These are phyloP conservation scores for Chionomys nivalis DNA, from an alignment of 2,113 vertebrate genomes.

Conservation along the genomic window DNA sequence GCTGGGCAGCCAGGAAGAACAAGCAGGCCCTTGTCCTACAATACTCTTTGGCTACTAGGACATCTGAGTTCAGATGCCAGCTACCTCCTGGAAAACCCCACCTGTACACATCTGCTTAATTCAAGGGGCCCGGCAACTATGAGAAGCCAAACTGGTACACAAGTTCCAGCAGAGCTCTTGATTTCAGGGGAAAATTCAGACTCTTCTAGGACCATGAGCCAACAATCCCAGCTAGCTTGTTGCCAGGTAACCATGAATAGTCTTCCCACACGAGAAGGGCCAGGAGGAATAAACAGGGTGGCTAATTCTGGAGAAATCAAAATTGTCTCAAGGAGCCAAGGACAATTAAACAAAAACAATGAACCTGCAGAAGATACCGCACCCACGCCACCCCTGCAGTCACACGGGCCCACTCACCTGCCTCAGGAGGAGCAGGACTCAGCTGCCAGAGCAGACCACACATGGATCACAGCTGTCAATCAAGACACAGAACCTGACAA, in stretches of 20 bases:
- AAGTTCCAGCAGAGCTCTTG: background rate
- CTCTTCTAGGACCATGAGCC: background rate
- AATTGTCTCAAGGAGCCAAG: slow-evolving; percentile 49
- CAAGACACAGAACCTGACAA: background rate
- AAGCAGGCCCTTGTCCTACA: too few relatives aligned
- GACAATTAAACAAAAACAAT: background rate
- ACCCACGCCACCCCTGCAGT: background rate
- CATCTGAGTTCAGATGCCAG: background rate
- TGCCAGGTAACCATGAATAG: slow-evolving; percentile 64
- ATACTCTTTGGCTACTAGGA: background rate
- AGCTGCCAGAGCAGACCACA: background rate
- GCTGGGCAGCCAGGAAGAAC: too few relatives aligned
- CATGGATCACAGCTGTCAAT: background rate
- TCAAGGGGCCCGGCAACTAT: background rate
- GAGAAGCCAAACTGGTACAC: background rate
- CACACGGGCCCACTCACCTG: background rate
- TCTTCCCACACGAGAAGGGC: slow-evolving; percentile 59
- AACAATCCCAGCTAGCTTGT: slow-evolving; percentile 50
- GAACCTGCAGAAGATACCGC: background rate
- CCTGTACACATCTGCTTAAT: background rate
- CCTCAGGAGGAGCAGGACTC: background rate
- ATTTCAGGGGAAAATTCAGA: slow-evolving; percentile 1
- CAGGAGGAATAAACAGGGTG: slow-evolving; percentile 60
- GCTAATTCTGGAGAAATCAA: slow-evolving; percentile 64
- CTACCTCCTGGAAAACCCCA: background rate